Evolutionary conservation across 2,113 vertebrate genomes (phyloP).

Genomic region (Puffinus mauretanicus): DNA sequence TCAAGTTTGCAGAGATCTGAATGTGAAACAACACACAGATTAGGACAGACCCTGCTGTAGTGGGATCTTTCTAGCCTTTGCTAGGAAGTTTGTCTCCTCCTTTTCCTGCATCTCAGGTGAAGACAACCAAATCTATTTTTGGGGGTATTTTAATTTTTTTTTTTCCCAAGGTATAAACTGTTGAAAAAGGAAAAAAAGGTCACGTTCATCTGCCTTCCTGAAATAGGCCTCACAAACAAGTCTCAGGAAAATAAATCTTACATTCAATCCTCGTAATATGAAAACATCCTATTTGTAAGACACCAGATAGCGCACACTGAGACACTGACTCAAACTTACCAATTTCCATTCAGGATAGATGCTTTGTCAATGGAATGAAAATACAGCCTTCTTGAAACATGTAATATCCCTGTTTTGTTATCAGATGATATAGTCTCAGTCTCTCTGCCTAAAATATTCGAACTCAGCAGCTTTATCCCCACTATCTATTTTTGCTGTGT

Average conservation of each 20-base stretch:
- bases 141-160: rapidly evolving
- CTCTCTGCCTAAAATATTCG: not conserved
- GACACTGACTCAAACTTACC: not conserved
- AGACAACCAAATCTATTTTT: not conserved
- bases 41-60: not conserved
- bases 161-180: rapidly evolving
- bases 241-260: not conserved
- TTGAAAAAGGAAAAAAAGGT: not conserved
- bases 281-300: not conserved
- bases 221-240: not conserved
- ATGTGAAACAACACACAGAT: too few relatives aligned
- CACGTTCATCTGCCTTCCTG: not conserved
- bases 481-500: not conserved
- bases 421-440: not conserved
- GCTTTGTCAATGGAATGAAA: not conserved
- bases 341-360: not conserved
- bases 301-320: not conserved
- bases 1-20: rapidly evolving
- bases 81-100: rapidly evolving
- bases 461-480: not conserved
- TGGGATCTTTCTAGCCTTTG: rapidly evolving
- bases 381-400: not conserved
- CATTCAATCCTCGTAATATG: rapidly evolving
- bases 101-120: not conserved
- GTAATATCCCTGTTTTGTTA: not conserved